Base-by-base conservation (phyloP, 2,113 vertebrate species). In the Ictidomys tridecemlineatus region DNA sequence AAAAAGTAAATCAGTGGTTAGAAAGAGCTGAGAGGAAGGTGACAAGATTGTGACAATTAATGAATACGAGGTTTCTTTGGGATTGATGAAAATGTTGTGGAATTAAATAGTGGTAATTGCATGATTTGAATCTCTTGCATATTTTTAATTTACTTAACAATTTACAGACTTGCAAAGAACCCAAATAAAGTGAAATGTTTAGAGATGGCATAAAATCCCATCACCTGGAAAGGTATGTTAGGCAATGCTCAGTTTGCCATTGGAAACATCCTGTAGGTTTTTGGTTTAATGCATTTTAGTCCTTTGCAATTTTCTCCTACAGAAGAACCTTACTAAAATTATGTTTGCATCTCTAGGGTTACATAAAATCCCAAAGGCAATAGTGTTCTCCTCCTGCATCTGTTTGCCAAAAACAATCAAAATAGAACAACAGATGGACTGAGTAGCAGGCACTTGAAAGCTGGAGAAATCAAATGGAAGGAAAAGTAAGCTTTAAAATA, bases 371-470 rank as follows among this genome's bases (percentile, higher is more conserved):
- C 88, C 96, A 96, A 95, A 94, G 42, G 87, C 80, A 79, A 87
- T 83, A 78, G 82, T 85, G 65, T 93, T 96, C 92, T 79, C 72
- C 85, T 95, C 58, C 22, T 94, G 65, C 65, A 77, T 95, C 93
- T 96, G 88, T 93, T 98, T 97, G 85, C 88, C 84, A 96, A 93
- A 96, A 96, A 53, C 85, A 97, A 93, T 95, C 58, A 82, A 94
- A 97, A 96, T 93, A 94, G 97, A 96, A 82, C 76, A 95, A 90
- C 97, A 98, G 95, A 97, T 95, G 88, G 97, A 56, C 88, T 63
- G 53, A 92, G 16, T 39, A 95, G 51, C 91, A 95, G 88, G 87
- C 79, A 76, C 53, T 96, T 85, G 61, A 93, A 82, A 97, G 51
- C 94, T 91, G 34, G 85, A 77, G 88, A 95, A 94, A 97, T 90